A percentile compares a stretch with the other conserved stretches of the same genome.
Evolutionary conservation across 35 echinoderm and acorn worm genomes (phyloP).

Genomic region (Hemicentrotus pulcherrimus): DNA sequence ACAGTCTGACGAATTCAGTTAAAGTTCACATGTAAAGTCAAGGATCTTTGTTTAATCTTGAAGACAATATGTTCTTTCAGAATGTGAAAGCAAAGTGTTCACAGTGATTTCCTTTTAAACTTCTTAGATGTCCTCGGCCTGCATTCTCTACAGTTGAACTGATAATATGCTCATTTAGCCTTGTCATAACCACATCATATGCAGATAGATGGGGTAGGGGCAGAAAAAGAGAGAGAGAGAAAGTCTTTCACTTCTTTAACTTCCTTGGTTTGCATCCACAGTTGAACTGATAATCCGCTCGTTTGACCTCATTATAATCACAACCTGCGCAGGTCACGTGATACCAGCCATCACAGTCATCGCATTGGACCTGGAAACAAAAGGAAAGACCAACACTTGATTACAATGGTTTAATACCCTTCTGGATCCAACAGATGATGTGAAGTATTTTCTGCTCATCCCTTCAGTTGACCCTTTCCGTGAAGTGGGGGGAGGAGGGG

Average conservation of each 20-base stretch:
- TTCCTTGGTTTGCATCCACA: constrained; percentile 63
- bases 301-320: constrained; percentile 70
- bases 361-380: constrained; percentile 77
- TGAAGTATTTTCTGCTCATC: too few relatives aligned
- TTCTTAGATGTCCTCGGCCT: neutral
- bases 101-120: too few relatives aligned
- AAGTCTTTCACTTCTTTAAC: neutral
- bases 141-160: constrained; percentile 69
- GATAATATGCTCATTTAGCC: constrained; percentile 54
- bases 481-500: too few relatives aligned
- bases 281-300: constrained; percentile 59
- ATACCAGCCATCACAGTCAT: constrained; percentile 77
- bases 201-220: constrained; percentile 59
- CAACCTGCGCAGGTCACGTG: constrained; percentile 77
- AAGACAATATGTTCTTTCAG: too few relatives aligned
- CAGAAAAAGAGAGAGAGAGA: neutral
- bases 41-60: too few relatives aligned
- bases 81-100: too few relatives aligned
- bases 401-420: too few relatives aligned
- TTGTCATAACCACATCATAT: constrained; percentile 71
- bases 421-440: too few relatives aligned
- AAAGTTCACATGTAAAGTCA: too few relatives aligned
- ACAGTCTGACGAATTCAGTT: too few relatives aligned
- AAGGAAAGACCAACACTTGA: neutral
- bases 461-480: too few relatives aligned